A percentile compares a stretch with the other conserved stretches of the same genome.
Evolutionary conservation across 1,140 invertebrate species (phyloP).

Genomic region (Calephelis nemesis): DNA sequence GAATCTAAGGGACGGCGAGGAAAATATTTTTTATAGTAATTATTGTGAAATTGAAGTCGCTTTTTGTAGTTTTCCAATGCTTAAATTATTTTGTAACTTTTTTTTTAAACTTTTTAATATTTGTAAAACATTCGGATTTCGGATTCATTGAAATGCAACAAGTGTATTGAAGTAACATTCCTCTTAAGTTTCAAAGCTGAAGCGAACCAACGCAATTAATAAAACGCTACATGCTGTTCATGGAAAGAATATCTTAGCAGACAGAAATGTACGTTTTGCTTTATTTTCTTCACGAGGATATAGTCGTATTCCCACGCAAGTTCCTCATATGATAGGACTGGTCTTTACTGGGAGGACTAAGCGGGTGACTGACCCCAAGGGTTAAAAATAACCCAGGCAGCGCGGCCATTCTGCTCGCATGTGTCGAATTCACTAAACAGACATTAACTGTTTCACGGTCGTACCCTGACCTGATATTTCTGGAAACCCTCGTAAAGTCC

Average conservation of each 20-base stretch:
- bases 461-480: slow-evolving; percentile 70
- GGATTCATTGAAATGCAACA: too few species aligned
- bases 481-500: slow-evolving; percentile 43
- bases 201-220: neutral
- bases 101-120: too few species aligned
- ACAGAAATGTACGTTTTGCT: slow-evolving; percentile 28
- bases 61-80: too few species aligned
- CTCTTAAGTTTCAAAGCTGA: neutral
- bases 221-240: neutral
- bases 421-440: slow-evolving; percentile 77
- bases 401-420: slow-evolving; percentile 74
- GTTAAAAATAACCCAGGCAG: slow-evolving; percentile 75
- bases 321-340: slow-evolving; percentile 71
- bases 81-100: too few species aligned
- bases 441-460: slow-evolving; percentile 76
- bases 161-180: neutral
- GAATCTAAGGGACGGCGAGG: too few species aligned
- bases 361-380: slow-evolving; percentile 73
- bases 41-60: too few species aligned
- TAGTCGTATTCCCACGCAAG: slow-evolving; percentile 71
- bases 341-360: slow-evolving; percentile 60
- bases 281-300: slow-evolving; percentile 47
- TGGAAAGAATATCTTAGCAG: neutral
- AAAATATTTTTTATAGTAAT: too few species aligned
- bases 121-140: too few species aligned